Evolutionary conservation across 2,113 vertebrate species (phyloP), one percentile per base, ranked within the genome.

Genomic region (Eublepharis macularius): DNA sequence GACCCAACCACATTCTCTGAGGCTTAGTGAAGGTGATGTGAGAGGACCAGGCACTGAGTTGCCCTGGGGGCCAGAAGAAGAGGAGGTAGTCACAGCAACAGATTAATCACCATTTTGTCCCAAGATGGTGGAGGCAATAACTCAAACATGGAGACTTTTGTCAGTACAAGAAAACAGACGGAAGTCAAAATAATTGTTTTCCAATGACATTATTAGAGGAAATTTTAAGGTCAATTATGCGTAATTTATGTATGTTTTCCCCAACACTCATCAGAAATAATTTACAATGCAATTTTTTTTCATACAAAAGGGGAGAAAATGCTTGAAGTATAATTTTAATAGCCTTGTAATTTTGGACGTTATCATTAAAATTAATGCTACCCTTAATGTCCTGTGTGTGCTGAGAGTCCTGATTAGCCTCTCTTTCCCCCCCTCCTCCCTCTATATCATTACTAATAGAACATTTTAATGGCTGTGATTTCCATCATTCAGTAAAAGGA

Each of bases 381-480:
- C 90, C 91, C 92, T 41, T 69, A 95, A 94, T 90, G 93, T 93
- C 94, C 94, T 88, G 49, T 90, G 87, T 86, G 92, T 92, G 90
- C 91, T 84, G 87, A 88, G 47, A 90, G 92, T 93, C 90, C 92
- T 92, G 95, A 93, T 93, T 92, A 80, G 89, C 90, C 43, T 14
- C 16, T 13, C 72, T 45, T 11, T 19, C 29, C 13, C 73, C 26
- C 8, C 49, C 11, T 26, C 26, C 11, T 41, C 39, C 60, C 14
- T 39, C 29, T 96, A 95, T 94, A 96, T 95, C 94, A 94, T 94
- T 92, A 91, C 94, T 95, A 94, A 95, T 94, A 95, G 95, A 96
- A 93, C 94, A 94, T 94, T 94, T 96, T 96, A 96, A 97, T 94
- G 93, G 94, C 94, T 92, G 89, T 94, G 94, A 96, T 95, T 93